Evolutionary conservation across 1,140 invertebrate genomes (phyloP).

Genomic region (Physella acuta): DNA sequence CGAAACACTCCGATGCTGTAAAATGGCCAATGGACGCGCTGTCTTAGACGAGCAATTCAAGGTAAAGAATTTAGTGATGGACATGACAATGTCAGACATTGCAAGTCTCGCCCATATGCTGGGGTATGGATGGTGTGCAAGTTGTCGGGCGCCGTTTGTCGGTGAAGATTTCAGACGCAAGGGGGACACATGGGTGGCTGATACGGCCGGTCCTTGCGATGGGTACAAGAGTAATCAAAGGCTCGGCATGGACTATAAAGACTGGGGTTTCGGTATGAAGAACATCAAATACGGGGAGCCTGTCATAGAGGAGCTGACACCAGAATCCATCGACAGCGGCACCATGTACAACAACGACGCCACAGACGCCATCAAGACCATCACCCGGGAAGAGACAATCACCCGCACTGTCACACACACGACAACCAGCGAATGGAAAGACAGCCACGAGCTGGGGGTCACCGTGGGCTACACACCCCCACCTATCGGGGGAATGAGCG

Average conservation of each 20-base stretch:
- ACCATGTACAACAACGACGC: background rate
- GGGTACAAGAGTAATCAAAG: slow-evolving; percentile 7
- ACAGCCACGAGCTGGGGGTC: background rate
- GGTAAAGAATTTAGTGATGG: background rate
- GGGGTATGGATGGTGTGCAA: background rate
- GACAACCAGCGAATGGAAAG: slow-evolving; percentile 1
- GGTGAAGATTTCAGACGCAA: background rate
- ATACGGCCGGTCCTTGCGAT: background rate
- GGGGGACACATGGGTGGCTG: slow-evolving; percentile 3
- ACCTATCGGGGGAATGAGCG: background rate
- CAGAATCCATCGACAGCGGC: background rate
- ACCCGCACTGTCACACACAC: background rate
- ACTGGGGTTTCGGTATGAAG: slow-evolving; percentile 2
- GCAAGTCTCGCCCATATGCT: background rate
- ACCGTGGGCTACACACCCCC: background rate
- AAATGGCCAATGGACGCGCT: background rate
- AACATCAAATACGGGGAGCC: slow-evolving; percentile 1
- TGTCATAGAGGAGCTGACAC: background rate
- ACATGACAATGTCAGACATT: background rate
- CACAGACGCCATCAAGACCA: background rate
- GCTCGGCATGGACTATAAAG: background rate
- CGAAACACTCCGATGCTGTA: background rate
- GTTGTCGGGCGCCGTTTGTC: background rate
- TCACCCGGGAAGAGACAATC: background rate
- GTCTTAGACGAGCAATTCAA: background rate